A percentile compares a stretch with the other conserved stretches of the same genome.
phyloP scores from a whole-genome alignment of 2,797 vertebrate species.

The Argyrosomus regius region DNA sequence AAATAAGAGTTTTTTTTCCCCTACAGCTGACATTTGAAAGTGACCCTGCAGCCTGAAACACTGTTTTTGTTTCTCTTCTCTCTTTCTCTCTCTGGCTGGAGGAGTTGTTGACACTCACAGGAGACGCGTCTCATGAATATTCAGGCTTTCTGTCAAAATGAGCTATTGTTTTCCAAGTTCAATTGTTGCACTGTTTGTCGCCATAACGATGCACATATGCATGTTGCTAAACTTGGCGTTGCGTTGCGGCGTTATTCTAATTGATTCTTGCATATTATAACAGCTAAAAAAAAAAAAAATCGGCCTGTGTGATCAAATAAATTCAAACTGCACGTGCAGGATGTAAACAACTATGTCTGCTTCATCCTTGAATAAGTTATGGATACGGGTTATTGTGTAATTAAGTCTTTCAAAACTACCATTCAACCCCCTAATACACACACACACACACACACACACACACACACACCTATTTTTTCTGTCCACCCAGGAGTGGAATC shows the following conservation, averaged over 20 bases:
- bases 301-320: conserved; percentile 2
- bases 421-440: neutral
- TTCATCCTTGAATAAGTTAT: conserved; percentile 62
- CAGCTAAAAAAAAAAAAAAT: neutral
- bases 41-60: conserved; percentile 54
- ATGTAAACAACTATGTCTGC: conserved; percentile 32
- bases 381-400: conserved; percentile 47
- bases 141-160: conserved; percentile 42
- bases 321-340: neutral
- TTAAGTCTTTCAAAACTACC: conserved; percentile 50
- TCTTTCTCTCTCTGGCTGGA: conserved; percentile 42
- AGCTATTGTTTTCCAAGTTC: conserved; percentile 67
- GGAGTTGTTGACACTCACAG: conserved; percentile 63
- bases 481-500: conserved; percentile 70
- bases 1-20: neutral
- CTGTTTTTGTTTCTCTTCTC: neutral
- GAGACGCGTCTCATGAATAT: conserved; percentile 79
- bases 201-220: conserved; percentile 30
- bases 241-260: neutral
- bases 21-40: conserved; percentile 55
- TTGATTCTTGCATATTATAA: conserved; percentile 12
- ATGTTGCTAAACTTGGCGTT: conserved; percentile 28
- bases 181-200: conserved; percentile 68
- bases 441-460: conserved; percentile 9
- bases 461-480: conserved; percentile 50